Base-by-base conservation (phyloP, 2,888 invertebrate genomes). In the Lacanobia wlatinum region DNA sequence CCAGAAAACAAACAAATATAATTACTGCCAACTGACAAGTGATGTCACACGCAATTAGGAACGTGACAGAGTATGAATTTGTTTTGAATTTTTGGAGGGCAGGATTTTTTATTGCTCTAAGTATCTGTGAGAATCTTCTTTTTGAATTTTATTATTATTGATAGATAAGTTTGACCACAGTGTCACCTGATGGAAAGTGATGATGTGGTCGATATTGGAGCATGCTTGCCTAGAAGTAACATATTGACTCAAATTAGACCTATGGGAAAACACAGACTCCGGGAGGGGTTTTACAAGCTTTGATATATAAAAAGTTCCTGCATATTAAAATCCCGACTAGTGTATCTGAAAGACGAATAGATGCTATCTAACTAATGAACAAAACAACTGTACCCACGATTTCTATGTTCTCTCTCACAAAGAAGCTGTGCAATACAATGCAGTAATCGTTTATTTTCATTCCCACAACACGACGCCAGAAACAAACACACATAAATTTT, bases 1-100 rank as follows among this genome's bases (percentile, higher is more conserved):
- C 56, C 12, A 50, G 23, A 53, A 74, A 70, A 63, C 50, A 81
- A 75, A 82, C 75, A 84, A 82, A 80, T 76, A 84, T 84, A 86
- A 78, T 84, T 76, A 84, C 68, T 69, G 70, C 52, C 69, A 65
- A 72, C 70, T 70, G 73, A 40, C 69, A 77, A 71, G 46, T 62
- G 73, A 75, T 50, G 70, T 81, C 73, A 60, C 48, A 59, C 18
- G 63, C 72, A 83, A 85, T 79, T 79, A 73, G 56, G 56, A 68
- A 73, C 7, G 69, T n/a, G 76, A 68, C 75, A 76, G 28, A 59
- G 65, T 81, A 16, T 58, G 48, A 70, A 66, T 66, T 74, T 38
- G 52, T 61, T 78, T 73, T 66, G 53, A 48, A 52, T 40, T 40
- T 55, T 62, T 46, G 2, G 28, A 52, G 10, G 28, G 14, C 16